A percentile compares a stretch with the other conserved stretches of the same genome.
Conservation (phyloP, 2,888 invertebrate species). For the Spodoptera littoralis region DNA sequence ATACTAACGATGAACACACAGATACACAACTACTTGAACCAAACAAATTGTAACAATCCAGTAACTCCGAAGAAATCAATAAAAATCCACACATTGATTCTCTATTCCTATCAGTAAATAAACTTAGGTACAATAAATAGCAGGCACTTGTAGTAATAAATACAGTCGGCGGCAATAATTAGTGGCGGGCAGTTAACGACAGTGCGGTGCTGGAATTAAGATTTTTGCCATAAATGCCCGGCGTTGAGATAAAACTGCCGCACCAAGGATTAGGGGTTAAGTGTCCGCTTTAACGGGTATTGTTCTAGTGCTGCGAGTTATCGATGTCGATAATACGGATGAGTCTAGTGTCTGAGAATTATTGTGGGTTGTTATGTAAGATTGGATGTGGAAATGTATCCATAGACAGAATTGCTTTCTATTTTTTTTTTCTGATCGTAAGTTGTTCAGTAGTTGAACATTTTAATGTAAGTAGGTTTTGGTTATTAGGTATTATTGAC, state of each 20-base stretch:
- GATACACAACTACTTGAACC: too few relatives aligned
- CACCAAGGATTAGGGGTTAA: conserved; percentile 87
- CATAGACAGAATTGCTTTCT: background rate
- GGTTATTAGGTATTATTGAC: too few relatives aligned
- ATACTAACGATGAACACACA: too few relatives aligned
- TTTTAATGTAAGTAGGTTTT: too few relatives aligned
- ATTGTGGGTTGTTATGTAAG: conserved; percentile 12
- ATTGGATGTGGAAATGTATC: background rate
- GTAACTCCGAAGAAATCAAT: too few relatives aligned
- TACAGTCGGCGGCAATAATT: conserved; percentile 85
- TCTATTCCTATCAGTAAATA: conserved; percentile 42
- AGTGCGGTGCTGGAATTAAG: conserved; percentile 83
- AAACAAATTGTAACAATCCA: too few relatives aligned
- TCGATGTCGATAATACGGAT: conserved; percentile 59
- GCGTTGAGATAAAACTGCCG: conserved; percentile 80
- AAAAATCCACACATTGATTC: conserved; percentile 25
- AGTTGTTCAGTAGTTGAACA: too few relatives aligned
- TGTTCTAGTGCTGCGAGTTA: conserved; percentile 68
- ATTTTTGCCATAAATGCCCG: conserved; percentile 88
- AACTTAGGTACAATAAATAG: conserved; percentile 46
- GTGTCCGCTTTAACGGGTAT: conserved; percentile 87
- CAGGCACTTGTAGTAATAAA: conserved; percentile 78
- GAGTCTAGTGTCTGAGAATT: conserved; percentile 13
- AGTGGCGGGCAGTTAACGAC: conserved; percentile 87
- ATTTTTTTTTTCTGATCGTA: too few relatives aligned